These are phyloP conservation scores for Leuciscus waleckii DNA, from an alignment of 2,797 vertebrate species.

Conservation along the genomic window DNA sequence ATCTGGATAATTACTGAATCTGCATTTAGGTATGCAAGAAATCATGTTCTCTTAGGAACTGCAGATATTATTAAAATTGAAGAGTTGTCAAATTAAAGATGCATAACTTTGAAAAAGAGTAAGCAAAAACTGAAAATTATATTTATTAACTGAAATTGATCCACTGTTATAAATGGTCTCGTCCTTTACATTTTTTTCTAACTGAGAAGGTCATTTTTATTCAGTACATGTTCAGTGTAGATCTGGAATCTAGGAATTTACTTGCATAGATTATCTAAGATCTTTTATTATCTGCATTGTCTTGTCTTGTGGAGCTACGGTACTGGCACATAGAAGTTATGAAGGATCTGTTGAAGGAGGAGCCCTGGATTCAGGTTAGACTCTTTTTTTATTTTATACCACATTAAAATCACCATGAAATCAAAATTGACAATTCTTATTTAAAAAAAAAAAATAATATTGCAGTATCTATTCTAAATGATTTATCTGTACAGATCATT, in stretches of 20 bases:
- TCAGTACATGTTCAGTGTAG: neutral
- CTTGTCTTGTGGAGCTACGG: neutral
- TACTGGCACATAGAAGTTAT: constrained; percentile 32
- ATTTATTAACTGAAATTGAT: constrained; percentile 18
- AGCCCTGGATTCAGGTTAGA: constrained; percentile 29
- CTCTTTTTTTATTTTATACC: neutral
- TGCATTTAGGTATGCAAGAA: constrained; percentile 62
- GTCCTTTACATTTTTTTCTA: neutral
- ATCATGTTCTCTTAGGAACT: constrained; percentile 40
- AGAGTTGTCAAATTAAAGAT: constrained; percentile 65
- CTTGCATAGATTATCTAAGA: neutral
- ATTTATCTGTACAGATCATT: neutral
- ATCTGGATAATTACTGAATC: constrained; percentile 64
- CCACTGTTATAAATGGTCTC: neutral
- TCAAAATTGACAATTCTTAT: neutral
- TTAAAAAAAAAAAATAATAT: no score
- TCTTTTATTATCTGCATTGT: neutral
- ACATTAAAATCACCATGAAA: neutral
- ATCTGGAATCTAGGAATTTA: constrained; percentile 5
- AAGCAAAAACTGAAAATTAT: constrained; percentile 57
- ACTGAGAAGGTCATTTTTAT: neutral
- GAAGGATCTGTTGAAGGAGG: constrained; percentile 34
- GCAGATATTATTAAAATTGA: constrained; percentile 59
- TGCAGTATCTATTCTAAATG: neutral
- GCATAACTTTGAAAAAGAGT: constrained; percentile 61